Evolutionary conservation across 2,113 vertebrate genomes (phyloP).

Genomic region (Ceyx melanurus): DNA sequence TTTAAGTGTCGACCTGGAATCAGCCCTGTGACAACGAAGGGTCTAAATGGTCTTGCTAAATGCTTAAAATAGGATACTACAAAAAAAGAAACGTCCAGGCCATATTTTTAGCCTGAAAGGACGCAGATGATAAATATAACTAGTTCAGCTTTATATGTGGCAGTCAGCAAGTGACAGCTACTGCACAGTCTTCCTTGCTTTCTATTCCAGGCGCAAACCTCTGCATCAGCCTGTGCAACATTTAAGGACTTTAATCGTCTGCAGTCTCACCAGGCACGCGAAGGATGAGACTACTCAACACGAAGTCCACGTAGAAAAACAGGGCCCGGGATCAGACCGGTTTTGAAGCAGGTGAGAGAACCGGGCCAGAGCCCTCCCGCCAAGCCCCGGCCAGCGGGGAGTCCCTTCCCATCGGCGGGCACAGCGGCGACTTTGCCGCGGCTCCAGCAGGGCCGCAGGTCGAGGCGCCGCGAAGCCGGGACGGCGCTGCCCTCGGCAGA

Average conservation of each 20-base stretch:
- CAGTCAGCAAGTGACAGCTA: background rate
- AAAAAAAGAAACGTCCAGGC: background rate
- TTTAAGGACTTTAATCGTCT: background rate
- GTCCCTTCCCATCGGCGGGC: background rate
- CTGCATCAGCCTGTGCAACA: background rate
- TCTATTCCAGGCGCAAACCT: background rate
- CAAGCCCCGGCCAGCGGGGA: no score
- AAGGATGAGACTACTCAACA: background rate
- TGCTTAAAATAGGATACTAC: background rate
- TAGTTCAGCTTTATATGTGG: background rate
- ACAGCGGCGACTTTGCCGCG: no score
- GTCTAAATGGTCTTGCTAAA: background rate
- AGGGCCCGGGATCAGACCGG: no score
- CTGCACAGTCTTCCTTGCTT: accelerated
- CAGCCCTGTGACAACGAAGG: background rate
- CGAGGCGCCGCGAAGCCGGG: background rate
- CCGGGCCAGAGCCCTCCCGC: background rate
- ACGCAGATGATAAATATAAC: background rate
- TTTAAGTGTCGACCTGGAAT: background rate
- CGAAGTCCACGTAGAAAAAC: background rate
- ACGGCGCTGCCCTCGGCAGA: background rate
- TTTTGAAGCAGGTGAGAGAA: background rate
- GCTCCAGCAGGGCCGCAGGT: background rate
- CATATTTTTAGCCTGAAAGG: background rate
- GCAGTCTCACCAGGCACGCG: background rate